Percentiles rank a stretch among this genome's conserved stretches.
phyloP scores from a whole-genome alignment of 2,113 vertebrate species.

The Tragelaphus scriptus region DNA sequence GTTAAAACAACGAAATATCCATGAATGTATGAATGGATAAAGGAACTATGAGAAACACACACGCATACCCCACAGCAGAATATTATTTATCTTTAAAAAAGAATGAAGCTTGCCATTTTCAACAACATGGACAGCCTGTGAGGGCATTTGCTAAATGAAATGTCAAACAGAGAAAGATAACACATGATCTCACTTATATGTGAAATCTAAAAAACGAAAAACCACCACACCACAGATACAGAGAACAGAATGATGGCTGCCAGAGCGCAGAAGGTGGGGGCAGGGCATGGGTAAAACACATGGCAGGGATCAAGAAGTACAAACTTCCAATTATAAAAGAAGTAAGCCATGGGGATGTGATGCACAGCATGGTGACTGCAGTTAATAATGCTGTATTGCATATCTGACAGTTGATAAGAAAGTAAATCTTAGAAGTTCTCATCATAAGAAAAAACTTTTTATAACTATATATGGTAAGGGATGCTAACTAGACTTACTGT shows the following conservation, averaged over 20 bases:
- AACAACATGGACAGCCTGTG: not conserved
- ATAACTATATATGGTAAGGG: not conserved
- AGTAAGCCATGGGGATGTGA: not conserved
- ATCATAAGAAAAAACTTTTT: not conserved
- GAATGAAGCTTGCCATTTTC: not conserved
- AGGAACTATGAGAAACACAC: not conserved
- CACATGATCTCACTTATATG: not conserved
- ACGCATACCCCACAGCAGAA: not conserved
- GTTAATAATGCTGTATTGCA: not conserved
- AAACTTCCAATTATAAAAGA: not conserved
- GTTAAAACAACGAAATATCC: not conserved
- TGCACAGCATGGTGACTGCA: not conserved
- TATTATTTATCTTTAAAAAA: not conserved
- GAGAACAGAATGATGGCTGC: not conserved
- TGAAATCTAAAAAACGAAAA: not conserved
- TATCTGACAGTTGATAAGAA: not conserved
- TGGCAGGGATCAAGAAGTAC: not conserved
- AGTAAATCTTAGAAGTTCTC: not conserved
- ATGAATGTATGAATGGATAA: not conserved
- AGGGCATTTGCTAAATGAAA: not conserved
- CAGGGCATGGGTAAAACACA: not conserved
- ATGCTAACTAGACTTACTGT: not conserved
- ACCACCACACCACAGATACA: not conserved
- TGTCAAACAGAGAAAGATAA: not conserved
- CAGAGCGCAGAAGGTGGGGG: not conserved